These are phyloP conservation scores for Hemicordylus capensis DNA, from an alignment of 2,113 vertebrate genomes.

Conservation along the genomic window DNA sequence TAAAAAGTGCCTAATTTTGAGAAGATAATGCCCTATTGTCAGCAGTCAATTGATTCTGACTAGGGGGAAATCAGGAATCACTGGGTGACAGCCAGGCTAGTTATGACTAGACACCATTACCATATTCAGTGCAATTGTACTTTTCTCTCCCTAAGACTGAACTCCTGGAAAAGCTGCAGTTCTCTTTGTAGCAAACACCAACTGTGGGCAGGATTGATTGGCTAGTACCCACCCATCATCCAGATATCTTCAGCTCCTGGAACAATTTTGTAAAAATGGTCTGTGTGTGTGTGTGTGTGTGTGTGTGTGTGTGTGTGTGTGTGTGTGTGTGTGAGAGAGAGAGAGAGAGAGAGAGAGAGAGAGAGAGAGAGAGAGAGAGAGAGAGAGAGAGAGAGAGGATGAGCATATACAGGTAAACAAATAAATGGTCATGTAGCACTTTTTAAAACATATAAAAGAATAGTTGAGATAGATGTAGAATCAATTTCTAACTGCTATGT, in stretches of 20 bases:
- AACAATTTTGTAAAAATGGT: background rate
- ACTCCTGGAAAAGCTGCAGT: too few species aligned
- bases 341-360: too few species aligned
- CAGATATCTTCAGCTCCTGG: background rate
- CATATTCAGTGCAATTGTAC: too few species aligned
- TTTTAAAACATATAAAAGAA: background rate
- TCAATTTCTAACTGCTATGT: background rate
- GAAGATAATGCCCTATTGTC: background rate
- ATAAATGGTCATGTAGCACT: background rate
- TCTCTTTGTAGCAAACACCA: too few species aligned
- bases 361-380: too few species aligned
- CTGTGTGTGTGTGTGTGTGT: background rate
- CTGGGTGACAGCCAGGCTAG: background rate
- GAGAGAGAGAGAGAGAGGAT: too few species aligned
- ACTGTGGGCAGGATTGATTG: too few species aligned
- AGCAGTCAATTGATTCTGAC: background rate
- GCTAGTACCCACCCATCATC: too few species aligned
- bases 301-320: too few species aligned
- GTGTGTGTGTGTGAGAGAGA: too few species aligned
- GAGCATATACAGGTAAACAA: background rate
- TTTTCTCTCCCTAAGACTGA: too few species aligned
- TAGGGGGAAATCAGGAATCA: background rate
- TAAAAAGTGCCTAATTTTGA: background rate
- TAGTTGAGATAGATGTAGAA: background rate
- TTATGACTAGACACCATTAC: background rate